Conservation (phyloP, 1,140 invertebrate species). For the Drosophila mauritiana region DNA sequence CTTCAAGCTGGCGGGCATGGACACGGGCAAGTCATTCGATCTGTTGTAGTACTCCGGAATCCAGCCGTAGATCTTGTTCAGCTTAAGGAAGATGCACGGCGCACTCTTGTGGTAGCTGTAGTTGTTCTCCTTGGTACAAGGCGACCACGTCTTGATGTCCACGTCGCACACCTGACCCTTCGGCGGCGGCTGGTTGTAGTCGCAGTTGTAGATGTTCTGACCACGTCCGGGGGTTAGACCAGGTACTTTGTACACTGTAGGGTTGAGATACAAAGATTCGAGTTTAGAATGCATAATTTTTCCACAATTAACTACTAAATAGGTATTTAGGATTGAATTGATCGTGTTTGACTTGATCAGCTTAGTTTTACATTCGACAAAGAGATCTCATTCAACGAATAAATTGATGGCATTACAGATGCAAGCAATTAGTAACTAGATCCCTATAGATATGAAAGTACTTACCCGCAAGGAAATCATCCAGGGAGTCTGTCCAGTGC, state of each 20-base stretch:
- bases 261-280: background rate
- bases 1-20: slow-evolving; percentile 89
- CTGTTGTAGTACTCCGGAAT: slow-evolving; percentile 89
- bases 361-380: background rate
- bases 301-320: no score
- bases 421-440: no score
- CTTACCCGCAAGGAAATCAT: slow-evolving; percentile 90
- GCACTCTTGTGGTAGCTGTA: slow-evolving; percentile 91
- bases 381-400: no score
- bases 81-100: slow-evolving; percentile 93
- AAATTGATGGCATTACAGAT: no score
- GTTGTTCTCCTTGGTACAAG: slow-evolving; percentile 89
- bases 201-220: slow-evolving; percentile 89
- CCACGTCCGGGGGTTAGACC: slow-evolving; percentile 88
- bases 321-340: no score
- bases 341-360: no score
- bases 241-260: slow-evolving; percentile 88
- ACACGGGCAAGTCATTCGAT: slow-evolving; percentile 86
- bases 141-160: slow-evolving; percentile 87
- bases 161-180: slow-evolving; percentile 90
- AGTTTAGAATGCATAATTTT: background rate
- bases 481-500: slow-evolving; percentile 91
- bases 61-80: slow-evolving; percentile 93
- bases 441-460: no score
- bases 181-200: slow-evolving; percentile 87